Percentiles rank a stretch among this genome's conserved stretches.
Conservation (phyloP, 1,140 invertebrate genomes). For the Pissodes strobi region DNA sequence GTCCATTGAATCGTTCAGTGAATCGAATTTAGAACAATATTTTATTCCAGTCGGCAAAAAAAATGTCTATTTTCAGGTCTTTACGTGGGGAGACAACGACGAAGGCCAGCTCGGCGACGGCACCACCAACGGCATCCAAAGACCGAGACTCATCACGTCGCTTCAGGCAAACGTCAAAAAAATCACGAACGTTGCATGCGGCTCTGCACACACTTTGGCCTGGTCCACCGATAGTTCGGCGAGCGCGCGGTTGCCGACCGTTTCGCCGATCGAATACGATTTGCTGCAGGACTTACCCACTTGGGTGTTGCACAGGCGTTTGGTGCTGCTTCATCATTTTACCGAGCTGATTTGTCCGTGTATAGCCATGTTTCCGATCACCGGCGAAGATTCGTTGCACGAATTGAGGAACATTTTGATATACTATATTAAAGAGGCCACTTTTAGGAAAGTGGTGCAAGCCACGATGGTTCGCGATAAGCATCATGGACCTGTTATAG, state of each 20-base stretch:
- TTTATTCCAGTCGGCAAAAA: too few species aligned
- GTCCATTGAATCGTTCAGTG: too few species aligned
- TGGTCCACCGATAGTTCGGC: slow-evolving; percentile 79
- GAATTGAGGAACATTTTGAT: slow-evolving; percentile 84
- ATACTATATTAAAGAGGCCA: slow-evolving; percentile 85
- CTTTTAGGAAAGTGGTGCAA: slow-evolving; percentile 85
- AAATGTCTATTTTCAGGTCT: too few species aligned
- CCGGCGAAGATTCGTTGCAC: slow-evolving; percentile 72
- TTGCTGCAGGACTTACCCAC: slow-evolving; percentile 79
- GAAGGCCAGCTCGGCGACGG: slow-evolving; percentile 94
- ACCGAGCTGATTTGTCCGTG: slow-evolving; percentile 91
- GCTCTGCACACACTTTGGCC: slow-evolving; percentile 92
- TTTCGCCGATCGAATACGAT: slow-evolving; percentile 89
- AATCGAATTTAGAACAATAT: too few species aligned
- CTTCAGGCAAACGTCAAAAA: slow-evolving; percentile 82
- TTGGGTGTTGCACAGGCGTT: slow-evolving; percentile 76
- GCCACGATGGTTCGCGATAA: slow-evolving; percentile 93
- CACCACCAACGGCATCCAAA: slow-evolving; percentile 89
- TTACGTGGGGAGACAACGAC: slow-evolving; percentile 92
- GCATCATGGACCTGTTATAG: slow-evolving; percentile 93
- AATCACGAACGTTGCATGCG: slow-evolving; percentile 92
- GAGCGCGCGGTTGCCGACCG: slow-evolving; percentile 71
- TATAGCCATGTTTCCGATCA: slow-evolving; percentile 84
- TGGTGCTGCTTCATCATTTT: slow-evolving; percentile 90
- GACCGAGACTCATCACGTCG: slow-evolving; percentile 83